A percentile compares a stretch with the other conserved stretches of the same genome.
These are phyloP conservation scores for Pseudolaguvia tuberculata DNA, from an alignment of 2,113 vertebrate species.

Conservation along the genomic window DNA sequence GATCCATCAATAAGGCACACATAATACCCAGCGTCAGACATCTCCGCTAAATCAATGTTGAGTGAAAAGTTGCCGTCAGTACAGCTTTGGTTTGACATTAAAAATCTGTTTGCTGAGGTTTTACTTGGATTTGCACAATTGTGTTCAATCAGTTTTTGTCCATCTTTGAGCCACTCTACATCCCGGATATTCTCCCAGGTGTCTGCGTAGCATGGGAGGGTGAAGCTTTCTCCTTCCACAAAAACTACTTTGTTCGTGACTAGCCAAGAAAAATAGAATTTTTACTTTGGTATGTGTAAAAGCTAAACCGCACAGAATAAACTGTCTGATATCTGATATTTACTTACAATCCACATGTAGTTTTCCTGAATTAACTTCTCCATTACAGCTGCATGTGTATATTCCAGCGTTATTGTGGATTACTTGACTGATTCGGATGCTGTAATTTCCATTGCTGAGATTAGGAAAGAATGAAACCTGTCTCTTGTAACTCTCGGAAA, in stretches of 20 bases:
- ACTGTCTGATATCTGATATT: no score
- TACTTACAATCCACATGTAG: slow-evolving; percentile 15
- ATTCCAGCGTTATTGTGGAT: background rate
- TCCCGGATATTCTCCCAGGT: background rate
- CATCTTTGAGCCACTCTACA: slow-evolving; percentile 12
- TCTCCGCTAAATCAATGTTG: background rate
- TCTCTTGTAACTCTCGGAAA: background rate
- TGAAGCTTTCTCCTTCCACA: background rate
- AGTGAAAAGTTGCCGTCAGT: background rate
- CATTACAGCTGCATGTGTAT: background rate
- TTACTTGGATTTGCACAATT: no score
- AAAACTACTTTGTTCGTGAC: background rate
- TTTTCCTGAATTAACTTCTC: background rate
- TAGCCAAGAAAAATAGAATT: background rate
- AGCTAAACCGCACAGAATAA: no score
- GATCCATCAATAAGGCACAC: background rate
- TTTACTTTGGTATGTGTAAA: background rate
- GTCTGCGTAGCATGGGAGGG: slow-evolving; percentile 11
- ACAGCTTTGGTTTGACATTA: background rate
- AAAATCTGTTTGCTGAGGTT: background rate
- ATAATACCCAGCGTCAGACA: background rate
- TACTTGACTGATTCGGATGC: background rate
- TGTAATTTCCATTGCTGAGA: background rate
- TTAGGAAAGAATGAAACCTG: background rate
- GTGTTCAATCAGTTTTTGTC: background rate